phyloP scores from a whole-genome alignment of 2,797 vertebrate genomes.

The Gambelia wislizenii region DNA sequence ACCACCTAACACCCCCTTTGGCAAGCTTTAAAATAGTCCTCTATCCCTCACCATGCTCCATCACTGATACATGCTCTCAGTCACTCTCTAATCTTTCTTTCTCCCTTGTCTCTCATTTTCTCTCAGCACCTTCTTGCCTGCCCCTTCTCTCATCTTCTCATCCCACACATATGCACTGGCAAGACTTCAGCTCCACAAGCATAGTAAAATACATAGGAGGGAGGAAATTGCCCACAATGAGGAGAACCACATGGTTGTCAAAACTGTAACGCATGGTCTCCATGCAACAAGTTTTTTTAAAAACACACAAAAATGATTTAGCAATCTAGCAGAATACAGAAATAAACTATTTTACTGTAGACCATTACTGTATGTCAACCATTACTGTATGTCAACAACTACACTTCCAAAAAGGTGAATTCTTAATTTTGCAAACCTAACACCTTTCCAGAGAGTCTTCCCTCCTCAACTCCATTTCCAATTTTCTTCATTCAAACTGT shows the following conservation, averaged over 20 bases:
- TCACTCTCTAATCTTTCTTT: neutral
- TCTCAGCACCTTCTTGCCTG: neutral
- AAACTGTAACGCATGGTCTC: neutral
- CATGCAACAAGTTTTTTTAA: too few relatives aligned
- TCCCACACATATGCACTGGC: neutral
- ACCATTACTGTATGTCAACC: conserved; percentile 7
- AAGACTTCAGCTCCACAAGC: neutral
- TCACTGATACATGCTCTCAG: neutral
- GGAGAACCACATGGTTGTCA: neutral
- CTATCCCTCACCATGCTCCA: too few relatives aligned
- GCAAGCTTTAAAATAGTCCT: too few relatives aligned
- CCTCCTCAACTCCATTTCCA: too few relatives aligned
- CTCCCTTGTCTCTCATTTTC: neutral
- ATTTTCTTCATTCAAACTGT: neutral
- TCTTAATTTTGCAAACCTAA: too few relatives aligned
- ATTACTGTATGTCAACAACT: neutral
- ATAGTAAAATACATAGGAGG: neutral
- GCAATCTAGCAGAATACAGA: conserved; percentile 21
- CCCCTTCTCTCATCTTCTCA: neutral
- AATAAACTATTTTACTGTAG: conserved; percentile 22
- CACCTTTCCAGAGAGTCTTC: too few relatives aligned
- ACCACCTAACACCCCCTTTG: too few relatives aligned
- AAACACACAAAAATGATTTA: neutral
- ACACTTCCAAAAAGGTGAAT: conserved; percentile 8
- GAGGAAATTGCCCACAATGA: neutral